Conservation (phyloP, 2,113 vertebrate genomes). For the Oncorhynchus tshawytscha region DNA sequence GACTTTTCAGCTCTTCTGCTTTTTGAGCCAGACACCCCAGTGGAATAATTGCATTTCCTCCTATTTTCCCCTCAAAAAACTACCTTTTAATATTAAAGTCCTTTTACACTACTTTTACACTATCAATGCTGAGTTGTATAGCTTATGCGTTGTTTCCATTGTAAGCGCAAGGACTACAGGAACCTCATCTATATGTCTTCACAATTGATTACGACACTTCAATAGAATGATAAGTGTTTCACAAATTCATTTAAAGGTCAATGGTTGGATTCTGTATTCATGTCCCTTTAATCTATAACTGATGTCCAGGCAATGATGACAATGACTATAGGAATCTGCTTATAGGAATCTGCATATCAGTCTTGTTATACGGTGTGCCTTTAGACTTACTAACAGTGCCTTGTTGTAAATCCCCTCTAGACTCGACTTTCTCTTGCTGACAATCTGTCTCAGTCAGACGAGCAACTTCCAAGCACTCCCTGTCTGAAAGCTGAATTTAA, state of each 20-base stretch:
- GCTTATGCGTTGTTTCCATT: background rate
- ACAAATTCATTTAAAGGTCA: background rate
- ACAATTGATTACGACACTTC: background rate
- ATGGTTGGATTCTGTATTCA: background rate
- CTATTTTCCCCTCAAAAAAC: no score
- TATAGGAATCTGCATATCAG: background rate
- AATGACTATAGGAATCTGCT: no score
- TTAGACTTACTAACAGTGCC: background rate
- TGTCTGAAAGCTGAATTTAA: conserved; percentile 26
- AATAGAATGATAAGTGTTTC: background rate
- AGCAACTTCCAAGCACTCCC: conserved; percentile 25
- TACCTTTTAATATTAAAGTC: no score
- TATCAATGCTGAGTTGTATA: background rate
- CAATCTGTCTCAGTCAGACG: conserved; percentile 36
- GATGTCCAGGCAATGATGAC: background rate
- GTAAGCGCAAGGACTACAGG: background rate
- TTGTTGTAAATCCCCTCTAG: conserved; percentile 49
- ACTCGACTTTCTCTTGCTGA: conserved; percentile 29
- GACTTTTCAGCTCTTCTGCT: background rate
- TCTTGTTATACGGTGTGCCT: background rate
- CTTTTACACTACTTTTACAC: background rate
- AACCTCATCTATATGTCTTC: background rate
- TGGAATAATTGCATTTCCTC: background rate
- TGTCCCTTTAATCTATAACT: background rate
- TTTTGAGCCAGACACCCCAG: background rate